A percentile compares a stretch with the other conserved stretches of the same genome.
phyloP scores from a whole-genome alignment of 2,888 invertebrate genomes.

The Rhodophaea formosa region DNA sequence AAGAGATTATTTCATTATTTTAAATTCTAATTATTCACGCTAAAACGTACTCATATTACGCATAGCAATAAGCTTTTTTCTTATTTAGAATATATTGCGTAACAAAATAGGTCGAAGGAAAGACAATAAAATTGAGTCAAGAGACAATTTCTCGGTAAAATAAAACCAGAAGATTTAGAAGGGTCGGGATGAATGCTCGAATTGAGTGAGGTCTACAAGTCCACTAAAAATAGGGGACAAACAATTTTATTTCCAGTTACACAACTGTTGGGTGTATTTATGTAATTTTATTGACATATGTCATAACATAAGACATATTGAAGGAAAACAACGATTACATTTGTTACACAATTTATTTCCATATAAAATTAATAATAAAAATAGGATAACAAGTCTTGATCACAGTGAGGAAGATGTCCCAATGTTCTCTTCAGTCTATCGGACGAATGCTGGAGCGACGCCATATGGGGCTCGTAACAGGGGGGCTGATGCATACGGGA shows the following conservation, averaged over 20 bases:
- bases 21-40: not conserved
- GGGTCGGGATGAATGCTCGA: not conserved
- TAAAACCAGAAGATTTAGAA: not conserved
- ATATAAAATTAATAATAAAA: conserved; percentile 30
- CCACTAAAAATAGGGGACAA: not conserved
- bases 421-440: conserved; percentile 70
- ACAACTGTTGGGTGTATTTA: not conserved
- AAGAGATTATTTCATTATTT: too few species aligned
- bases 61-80: not conserved
- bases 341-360: conserved; percentile 26
- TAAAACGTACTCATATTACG: not conserved
- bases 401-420: conserved; percentile 44
- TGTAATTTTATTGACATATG: not conserved
- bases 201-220: not conserved
- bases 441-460: conserved; percentile 66
- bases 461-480: conserved; percentile 38
- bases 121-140: not conserved
- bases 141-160: not conserved
- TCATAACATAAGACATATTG: not conserved
- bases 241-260: not conserved
- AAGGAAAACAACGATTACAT: not conserved
- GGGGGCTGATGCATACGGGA: conserved; percentile 23
- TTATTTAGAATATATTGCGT: not conserved
- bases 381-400: conserved; percentile 37
- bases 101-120: not conserved